Evolutionary conservation across 2,797 vertebrate genomes (phyloP), one percentile per base, ranked within the genome.

Genomic region (Rhinella marina): DNA sequence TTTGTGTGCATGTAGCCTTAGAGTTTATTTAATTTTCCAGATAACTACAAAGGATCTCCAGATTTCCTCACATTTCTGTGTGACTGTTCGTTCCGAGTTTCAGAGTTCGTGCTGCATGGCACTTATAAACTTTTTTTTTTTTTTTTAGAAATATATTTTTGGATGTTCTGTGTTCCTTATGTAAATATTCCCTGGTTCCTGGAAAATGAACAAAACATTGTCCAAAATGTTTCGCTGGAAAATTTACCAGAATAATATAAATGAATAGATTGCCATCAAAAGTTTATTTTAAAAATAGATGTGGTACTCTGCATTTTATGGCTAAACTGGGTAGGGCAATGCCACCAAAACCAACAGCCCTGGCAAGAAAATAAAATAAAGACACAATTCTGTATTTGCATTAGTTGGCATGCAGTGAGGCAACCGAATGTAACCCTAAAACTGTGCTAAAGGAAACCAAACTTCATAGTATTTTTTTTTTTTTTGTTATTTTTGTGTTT

Each of bases 171-270:
- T 64, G 59, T 77, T 59, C n/a, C 80, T 87, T 83, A 78, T 25
- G 41, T 87, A 87, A 87, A 87, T 48, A 83, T 61, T 29, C 50
- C 73, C 81, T 56, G 16, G 73, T 83, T 87, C 81, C 81, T 83
- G 86, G 86, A 87, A 87, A 77, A 87, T 68, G 48, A 87, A 83
- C 61, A 78, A 87, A 83, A 83, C 61, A 77, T 83, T 77, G 72
- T 72, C 79, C 79, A 62, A 81, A 75, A 19, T 52, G 79, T 77
- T 78, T 48, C 73, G 32, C 52, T 87, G 86, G 86, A 56, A 48
- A 23, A 17, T 41, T 77, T 87, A 81, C 81, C 81, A 87, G 70
- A 72, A 68, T 25, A 66, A 48, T 56, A 68, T 70, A 78, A 85
- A 85, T 85, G 78, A 48, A 86, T 41, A 50, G 70, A 75, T 75